Evolutionary conservation across 2,888 invertebrate species (phyloP).

Genomic region (Drosophila neotestacea): DNA sequence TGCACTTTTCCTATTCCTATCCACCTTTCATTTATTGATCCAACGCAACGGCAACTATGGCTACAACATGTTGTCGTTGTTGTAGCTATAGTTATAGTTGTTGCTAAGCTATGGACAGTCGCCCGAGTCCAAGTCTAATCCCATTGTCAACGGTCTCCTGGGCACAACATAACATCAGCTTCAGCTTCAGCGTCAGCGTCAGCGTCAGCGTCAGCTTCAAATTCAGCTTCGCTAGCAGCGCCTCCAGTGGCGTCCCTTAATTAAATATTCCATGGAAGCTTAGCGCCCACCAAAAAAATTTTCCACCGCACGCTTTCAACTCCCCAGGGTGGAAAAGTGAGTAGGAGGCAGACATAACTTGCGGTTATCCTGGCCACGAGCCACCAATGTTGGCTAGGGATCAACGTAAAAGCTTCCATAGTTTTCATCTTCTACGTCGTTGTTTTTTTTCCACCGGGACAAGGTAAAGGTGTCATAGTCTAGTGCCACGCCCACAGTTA

Average conservation of each 20-base stretch:
- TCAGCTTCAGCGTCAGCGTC: conserved; percentile 18
- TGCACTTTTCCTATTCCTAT: conserved; percentile 24
- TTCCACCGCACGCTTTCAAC: conserved; percentile 35
- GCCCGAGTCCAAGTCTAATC: conserved; percentile 33
- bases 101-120: conserved; percentile 35
- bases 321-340: conserved; percentile 4
- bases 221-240: conserved; percentile 5
- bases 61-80: conserved; percentile 34
- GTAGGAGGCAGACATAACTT: conserved; percentile 18
- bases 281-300: conserved; percentile 34
- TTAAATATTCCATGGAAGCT: conserved; percentile 71
- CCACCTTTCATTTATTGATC: conserved; percentile 51
- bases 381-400: conserved; percentile 27
- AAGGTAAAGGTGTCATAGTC: conserved; percentile 29
- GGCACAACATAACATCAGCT: conserved; percentile 42
- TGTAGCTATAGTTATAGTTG: conserved; percentile 5
- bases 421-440: not conserved
- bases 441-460: conserved; percentile 10
- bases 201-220: conserved; percentile 18
- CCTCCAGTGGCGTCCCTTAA: conserved; percentile 43
- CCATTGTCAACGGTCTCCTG: conserved; percentile 33
- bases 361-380: conserved; percentile 40
- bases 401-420: conserved; percentile 23
- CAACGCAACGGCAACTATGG: conserved; percentile 46
- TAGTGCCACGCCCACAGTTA: conserved; percentile 13